These are phyloP conservation scores for Gastrophysa polygoni DNA, from an alignment of 2,888 invertebrate genomes.

Conservation along the genomic window DNA sequence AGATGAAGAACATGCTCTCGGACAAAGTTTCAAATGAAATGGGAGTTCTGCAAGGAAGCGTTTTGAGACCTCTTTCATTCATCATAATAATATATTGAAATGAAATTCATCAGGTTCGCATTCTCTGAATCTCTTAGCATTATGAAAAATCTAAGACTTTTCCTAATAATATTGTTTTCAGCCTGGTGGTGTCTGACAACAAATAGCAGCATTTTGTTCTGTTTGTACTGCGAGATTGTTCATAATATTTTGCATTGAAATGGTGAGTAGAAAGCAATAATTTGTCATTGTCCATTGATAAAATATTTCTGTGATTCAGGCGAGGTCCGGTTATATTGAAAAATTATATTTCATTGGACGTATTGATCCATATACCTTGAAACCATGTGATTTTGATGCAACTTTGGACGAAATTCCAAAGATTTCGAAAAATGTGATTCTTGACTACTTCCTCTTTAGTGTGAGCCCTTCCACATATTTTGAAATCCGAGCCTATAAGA, in stretches of 20 bases:
- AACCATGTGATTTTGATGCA: not conserved
- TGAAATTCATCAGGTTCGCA: no score
- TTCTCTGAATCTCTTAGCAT: no score
- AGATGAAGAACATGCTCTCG: no score
- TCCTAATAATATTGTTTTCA: no score
- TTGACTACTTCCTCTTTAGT: constrained; percentile 1
- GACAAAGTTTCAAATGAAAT: no score
- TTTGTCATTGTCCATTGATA: not conserved
- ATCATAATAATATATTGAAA: no score
- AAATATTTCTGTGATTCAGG: not conserved
- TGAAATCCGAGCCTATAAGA: not conserved
- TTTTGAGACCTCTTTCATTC: no score
- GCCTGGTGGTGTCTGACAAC: no score
- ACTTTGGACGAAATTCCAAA: not conserved
- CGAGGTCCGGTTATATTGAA: not conserved
- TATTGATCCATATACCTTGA: not conserved
- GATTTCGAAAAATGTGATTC: not conserved
- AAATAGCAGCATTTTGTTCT: no score
- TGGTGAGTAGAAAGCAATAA: not conserved
- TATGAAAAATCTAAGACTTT: no score
- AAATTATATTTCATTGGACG: not conserved
- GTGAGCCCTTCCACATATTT: constrained; percentile 3
- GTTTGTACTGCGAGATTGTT: no score
- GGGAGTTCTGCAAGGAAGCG: no score
- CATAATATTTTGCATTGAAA: not conserved